Evolutionary conservation across 2,888 invertebrate species (phyloP).

Genomic region (Tetragonisca angustula): DNA sequence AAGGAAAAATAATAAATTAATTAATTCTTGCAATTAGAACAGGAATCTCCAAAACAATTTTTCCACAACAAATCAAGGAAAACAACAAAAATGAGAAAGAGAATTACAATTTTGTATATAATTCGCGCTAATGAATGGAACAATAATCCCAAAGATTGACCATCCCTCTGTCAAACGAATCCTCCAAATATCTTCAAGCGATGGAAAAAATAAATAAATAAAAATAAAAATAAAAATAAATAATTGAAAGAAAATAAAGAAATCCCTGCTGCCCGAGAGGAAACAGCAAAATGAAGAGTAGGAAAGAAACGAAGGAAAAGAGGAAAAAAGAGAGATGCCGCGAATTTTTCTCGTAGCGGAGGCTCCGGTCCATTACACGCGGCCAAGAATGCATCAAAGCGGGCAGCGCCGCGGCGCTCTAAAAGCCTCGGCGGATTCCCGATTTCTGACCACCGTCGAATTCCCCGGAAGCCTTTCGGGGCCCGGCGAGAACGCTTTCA

Average conservation of each 20-base stretch:
- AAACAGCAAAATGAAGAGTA: not conserved
- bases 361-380: conserved; percentile 15
- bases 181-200: not conserved
- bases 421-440: conserved; percentile 15
- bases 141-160: not conserved
- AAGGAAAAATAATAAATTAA: not conserved
- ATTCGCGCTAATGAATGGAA: too few relatives aligned
- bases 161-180: not conserved
- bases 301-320: too few relatives aligned
- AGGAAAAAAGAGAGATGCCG: not conserved
- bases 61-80: too few relatives aligned
- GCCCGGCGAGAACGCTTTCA: conserved; percentile 21
- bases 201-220: too few relatives aligned
- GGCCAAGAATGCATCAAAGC: conserved; percentile 36
- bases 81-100: too few relatives aligned
- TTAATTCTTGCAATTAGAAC: not conserved
- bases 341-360: not conserved
- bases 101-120: too few relatives aligned
- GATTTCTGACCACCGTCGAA: conserved; percentile 28
- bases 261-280: not conserved
- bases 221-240: not conserved
- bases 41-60: too few relatives aligned
- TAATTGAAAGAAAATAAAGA: not conserved
- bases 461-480: conserved; percentile 19
- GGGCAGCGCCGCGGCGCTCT: not conserved